Conservation (phyloP, 2,888 invertebrate genomes). For the Megaustenia siamemsis region DNA sequence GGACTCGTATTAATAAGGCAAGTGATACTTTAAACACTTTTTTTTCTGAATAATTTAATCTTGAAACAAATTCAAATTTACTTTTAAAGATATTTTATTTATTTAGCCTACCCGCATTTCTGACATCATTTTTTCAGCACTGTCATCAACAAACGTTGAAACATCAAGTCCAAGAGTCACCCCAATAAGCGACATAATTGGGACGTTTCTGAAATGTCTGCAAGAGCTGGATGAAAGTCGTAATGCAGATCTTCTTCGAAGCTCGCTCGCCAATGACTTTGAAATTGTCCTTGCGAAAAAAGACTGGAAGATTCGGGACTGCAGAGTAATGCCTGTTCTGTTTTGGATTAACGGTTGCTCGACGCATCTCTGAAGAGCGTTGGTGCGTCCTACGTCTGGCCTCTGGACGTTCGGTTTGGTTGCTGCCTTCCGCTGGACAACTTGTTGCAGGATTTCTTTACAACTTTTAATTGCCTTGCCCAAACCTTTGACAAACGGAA, state of each 20-base stretch:
- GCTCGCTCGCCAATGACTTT: slow-evolving; percentile 36
- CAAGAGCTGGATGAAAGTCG: slow-evolving; percentile 15
- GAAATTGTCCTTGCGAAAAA: slow-evolving; percentile 35
- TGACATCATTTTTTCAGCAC: slow-evolving; percentile 41
- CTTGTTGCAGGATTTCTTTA: slow-evolving; percentile 34
- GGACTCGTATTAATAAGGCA: too few relatives aligned
- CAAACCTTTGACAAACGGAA: slow-evolving; percentile 44
- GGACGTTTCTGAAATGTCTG: slow-evolving; percentile 58
- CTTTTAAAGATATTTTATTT: too few relatives aligned
- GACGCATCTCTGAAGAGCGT: slow-evolving; percentile 20
- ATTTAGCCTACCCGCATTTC: slow-evolving; percentile 38
- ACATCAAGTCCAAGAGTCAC: slow-evolving; percentile 59
- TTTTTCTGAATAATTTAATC: too few relatives aligned
- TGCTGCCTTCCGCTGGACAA: slow-evolving; percentile 13
- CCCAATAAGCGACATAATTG: slow-evolving; percentile 65
- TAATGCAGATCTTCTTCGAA: slow-evolving; percentile 45
- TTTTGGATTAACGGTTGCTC: neutral
- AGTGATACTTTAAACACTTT: too few relatives aligned
- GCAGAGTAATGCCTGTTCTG: neutral
- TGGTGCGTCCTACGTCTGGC: neutral
- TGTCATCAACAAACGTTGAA: slow-evolving; percentile 11
- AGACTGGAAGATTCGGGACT: slow-evolving; percentile 35
- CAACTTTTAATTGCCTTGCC: slow-evolving; percentile 45
- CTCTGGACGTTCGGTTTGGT: neutral
- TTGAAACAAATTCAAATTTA: too few relatives aligned